Percentiles rank a stretch among this genome's conserved stretches.
Conservation (phyloP, 2,888 invertebrate genomes). For the Enoplolaimus lenunculus region DNA sequence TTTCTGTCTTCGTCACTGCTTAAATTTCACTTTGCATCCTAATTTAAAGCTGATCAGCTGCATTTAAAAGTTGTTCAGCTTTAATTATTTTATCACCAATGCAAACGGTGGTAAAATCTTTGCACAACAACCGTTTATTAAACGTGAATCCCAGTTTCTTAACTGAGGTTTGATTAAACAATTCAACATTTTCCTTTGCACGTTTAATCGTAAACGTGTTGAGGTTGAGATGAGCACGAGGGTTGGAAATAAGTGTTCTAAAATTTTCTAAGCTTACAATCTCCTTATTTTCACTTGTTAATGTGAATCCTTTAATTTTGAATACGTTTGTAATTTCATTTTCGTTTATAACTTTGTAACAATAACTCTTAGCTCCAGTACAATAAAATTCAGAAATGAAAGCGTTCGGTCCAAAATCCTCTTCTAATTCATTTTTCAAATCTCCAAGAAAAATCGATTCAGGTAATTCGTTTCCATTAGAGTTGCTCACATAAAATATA, state of each 20-base stretch:
- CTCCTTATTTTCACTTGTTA: not conserved
- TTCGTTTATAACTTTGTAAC: not conserved
- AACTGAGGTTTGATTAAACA: not conserved
- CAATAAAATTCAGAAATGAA: not conserved
- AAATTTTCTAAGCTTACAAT: not conserved
- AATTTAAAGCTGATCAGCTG: too few relatives aligned
- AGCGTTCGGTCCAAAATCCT: not conserved
- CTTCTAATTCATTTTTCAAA: not conserved
- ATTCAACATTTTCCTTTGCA: not conserved
- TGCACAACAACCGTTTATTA: not conserved
- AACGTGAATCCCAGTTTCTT: not conserved
- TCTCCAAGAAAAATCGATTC: conserved; percentile 4
- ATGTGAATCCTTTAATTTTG: conserved; percentile 3
- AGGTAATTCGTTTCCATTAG: not conserved
- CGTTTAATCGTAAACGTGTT: not conserved
- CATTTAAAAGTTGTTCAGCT: too few relatives aligned
- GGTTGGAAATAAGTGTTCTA: not conserved
- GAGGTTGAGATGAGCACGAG: not conserved
- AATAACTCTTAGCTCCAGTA: not conserved
- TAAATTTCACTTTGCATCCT: too few relatives aligned
- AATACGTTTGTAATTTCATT: not conserved
- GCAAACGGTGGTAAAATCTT: not conserved
- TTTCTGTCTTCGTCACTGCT: too few relatives aligned
- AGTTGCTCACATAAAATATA: not conserved
- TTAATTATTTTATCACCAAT: conserved; percentile 9